These are phyloP conservation scores for Macrochelys suwanniensis DNA, from an alignment of 2,797 vertebrate genomes.

Conservation along the genomic window DNA sequence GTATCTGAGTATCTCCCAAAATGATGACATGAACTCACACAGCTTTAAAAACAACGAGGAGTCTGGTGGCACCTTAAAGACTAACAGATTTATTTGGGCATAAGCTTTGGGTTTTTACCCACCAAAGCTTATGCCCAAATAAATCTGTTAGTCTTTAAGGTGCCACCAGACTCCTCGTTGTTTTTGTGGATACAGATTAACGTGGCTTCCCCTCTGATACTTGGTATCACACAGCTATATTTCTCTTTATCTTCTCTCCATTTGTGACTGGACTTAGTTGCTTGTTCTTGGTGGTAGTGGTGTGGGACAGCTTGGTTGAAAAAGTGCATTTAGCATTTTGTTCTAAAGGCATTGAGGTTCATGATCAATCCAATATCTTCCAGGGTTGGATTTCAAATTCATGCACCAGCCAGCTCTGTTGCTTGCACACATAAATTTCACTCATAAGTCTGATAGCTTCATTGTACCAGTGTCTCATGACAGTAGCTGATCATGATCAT, in stretches of 20 bases:
- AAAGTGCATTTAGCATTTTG: background rate
- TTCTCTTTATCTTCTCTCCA: background rate
- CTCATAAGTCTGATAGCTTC: background rate
- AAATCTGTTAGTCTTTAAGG: no score
- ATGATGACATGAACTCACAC: no score
- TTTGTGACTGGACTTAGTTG: background rate
- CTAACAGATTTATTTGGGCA: no score
- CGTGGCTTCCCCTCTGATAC: no score
- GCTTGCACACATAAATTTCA: background rate
- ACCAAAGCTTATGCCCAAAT: no score
- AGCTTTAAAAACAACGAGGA: no score
- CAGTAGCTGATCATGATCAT: background rate
- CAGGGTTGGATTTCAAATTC: background rate
- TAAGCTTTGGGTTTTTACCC: no score
- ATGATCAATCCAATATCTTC: background rate
- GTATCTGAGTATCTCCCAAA: background rate
- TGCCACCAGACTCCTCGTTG: no score
- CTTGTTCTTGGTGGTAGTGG: background rate
- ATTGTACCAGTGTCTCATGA: no score
- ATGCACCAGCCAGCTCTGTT: background rate
- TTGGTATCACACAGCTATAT: background rate
- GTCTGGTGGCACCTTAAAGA: no score
- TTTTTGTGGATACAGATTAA: no score
- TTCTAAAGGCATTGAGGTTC: background rate
- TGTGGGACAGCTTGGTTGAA: background rate